These are phyloP conservation scores for Cheilosia impressa DNA, from an alignment of 2,888 invertebrate genomes.

Conservation along the genomic window DNA sequence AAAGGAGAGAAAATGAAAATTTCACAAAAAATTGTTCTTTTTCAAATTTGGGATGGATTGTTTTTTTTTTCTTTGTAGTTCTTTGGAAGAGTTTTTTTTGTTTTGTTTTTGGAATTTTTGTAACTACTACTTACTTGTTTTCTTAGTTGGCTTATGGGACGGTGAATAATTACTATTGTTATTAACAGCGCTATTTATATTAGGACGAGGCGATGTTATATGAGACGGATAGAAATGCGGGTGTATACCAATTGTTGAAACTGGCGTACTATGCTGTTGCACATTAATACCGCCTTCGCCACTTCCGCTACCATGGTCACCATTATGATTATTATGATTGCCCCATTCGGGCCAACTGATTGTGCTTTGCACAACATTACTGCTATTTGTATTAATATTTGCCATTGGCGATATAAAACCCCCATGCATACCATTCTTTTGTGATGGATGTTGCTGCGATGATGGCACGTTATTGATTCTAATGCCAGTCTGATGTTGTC, in stretches of 20 bases:
- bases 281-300: slow-evolving; percentile 80
- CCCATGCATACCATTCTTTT: slow-evolving; percentile 79
- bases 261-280: slow-evolving; percentile 77
- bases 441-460: slow-evolving; percentile 80
- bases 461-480: slow-evolving; percentile 83
- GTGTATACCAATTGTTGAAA: slow-evolving; percentile 77
- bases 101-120: slow-evolving; percentile 74
- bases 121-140: slow-evolving; percentile 84
- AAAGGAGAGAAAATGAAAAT: neutral
- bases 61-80: slow-evolving; percentile 38
- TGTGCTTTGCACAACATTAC: slow-evolving; percentile 81
- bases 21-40: slow-evolving; percentile 8
- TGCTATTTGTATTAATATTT: slow-evolving; percentile 80
- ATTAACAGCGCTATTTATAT: slow-evolving; percentile 79
- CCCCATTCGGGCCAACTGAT: slow-evolving; percentile 79
- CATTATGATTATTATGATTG: slow-evolving; percentile 71
- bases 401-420: slow-evolving; percentile 74
- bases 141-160: slow-evolving; percentile 87
- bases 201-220: slow-evolving; percentile 78
- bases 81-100: slow-evolving; percentile 37
- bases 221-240: slow-evolving; percentile 78
- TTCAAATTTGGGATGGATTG: neutral
- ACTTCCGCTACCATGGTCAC: slow-evolving; percentile 68
- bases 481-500: slow-evolving; percentile 81
- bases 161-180: slow-evolving; percentile 80